Evolutionary conservation across 2,797 vertebrate genomes (phyloP).

Genomic region (Enteromius trimaculatus): DNA sequence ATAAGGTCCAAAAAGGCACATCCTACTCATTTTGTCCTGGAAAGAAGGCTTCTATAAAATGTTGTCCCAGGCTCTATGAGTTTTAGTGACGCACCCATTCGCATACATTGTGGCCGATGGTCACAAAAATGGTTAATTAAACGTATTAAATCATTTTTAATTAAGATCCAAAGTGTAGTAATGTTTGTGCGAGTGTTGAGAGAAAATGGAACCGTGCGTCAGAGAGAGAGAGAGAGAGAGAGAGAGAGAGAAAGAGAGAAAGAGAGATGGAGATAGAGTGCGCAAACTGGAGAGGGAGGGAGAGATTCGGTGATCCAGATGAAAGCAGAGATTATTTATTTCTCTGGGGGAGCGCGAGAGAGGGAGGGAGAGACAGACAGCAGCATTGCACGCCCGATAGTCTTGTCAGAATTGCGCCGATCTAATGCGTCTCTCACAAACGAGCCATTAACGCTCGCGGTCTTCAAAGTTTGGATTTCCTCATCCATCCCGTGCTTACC

Average conservation of each 20-base stretch:
- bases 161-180: not conserved
- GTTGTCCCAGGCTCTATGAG: not conserved
- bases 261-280: conserved; percentile 28
- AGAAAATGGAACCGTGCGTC: not conserved
- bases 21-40: not conserved
- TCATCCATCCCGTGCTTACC: conserved; percentile 16
- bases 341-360: conserved; percentile 41
- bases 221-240: conserved; percentile 32
- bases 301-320: conserved; percentile 49
- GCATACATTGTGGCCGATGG: not conserved
- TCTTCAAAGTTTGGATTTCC: conserved; percentile 57
- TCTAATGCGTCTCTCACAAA: conserved; percentile 38
- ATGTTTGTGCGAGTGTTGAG: not conserved
- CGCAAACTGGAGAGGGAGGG: conserved; percentile 11
- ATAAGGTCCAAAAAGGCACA: not conserved
- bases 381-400: conserved; percentile 45
- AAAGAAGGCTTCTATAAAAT: not conserved
- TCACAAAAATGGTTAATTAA: not conserved
- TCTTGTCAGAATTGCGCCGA: conserved; percentile 52
- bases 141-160: not conserved
- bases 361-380: conserved; percentile 46
- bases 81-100: not conserved
- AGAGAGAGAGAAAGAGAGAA: conserved; percentile 31
- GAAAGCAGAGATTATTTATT: conserved; percentile 59
- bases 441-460: conserved; percentile 24